Base-by-base conservation (phyloP, 2,113 vertebrate genomes). In the Pseudorasbora parva region DNA sequence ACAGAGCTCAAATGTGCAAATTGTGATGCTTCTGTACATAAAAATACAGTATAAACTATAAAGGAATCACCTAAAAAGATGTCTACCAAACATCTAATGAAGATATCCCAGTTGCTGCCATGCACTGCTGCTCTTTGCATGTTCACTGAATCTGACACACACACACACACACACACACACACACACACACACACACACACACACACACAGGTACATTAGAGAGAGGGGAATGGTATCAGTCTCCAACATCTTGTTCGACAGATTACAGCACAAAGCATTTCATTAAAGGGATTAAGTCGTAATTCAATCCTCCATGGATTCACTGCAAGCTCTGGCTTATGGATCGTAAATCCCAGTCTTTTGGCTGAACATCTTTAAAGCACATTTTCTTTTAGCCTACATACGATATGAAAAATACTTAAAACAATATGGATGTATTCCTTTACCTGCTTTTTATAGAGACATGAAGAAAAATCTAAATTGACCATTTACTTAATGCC, bases 191-290 rank as follows among this genome's bases (percentile, higher is more conserved):
- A 72, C 19, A 78, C 23, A 75, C 62, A 33, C 33, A 33, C 33
- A 2, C 33, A 33, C 33, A 33, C 33, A 33, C 33, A 33, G 33
- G 60, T 41, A 49, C 21, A n/a, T 25, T 62, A n/a, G 25, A 68
- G 78, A 14, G 12, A 69, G 41, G 62, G 64, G 17, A 54, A 47
- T 33, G 66, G 17, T 84, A 57, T 87, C 80, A 80, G 82, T 80
- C 27, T 83, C 69, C 27, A 75, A 19, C n/a, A 60, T 87, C 59
- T 81, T 81, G 71, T 85, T 83, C 69, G 19, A 78, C 23, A 73
- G 81, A 88, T 84, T 72, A 86, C 43, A 82, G 81, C 82, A 57
- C 45, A 81, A 85, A 76, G 71, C 72, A 45, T 83, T 89, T 78
- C 72, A 91, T 90, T 71, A 86, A 86, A 83, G 30, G 2, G 78